Conservation (phyloP, 2,888 invertebrate species). For the Amblyjoppa fuscipennis region DNA sequence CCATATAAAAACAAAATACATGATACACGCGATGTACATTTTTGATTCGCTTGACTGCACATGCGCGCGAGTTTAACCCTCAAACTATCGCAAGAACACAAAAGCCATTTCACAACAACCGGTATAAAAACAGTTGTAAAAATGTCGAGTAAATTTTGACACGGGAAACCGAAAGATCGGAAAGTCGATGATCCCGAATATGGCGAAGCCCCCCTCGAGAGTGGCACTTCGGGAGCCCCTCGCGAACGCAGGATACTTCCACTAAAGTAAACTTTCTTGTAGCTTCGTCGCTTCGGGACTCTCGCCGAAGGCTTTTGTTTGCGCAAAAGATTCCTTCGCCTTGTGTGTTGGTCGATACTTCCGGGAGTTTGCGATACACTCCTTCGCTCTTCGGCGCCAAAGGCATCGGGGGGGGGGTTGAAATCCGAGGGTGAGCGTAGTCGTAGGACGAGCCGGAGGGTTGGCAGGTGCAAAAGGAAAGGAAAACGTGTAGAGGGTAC, state of each 20-base stretch:
- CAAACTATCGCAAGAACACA: no score
- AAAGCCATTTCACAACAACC: no score
- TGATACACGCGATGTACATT: no score
- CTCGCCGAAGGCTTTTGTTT: conserved; percentile 28
- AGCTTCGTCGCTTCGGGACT: neutral
- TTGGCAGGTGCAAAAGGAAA: conserved; percentile 56
- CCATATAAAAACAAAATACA: no score
- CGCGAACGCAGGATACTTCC: neutral
- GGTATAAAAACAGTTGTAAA: neutral
- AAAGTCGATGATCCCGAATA: neutral
- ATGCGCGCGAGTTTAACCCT: no score
- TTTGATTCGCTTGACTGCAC: no score
- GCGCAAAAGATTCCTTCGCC: conserved; percentile 43
- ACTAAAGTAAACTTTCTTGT: neutral
- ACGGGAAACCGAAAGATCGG: no score
- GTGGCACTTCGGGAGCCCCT: neutral
- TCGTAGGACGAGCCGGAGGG: neutral
- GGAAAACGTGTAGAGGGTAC: conserved; percentile 48
- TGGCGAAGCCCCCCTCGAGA: neutral
- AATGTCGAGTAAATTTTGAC: neutral
- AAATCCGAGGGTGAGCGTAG: conserved; percentile 29
- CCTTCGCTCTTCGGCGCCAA: conserved; percentile 14
- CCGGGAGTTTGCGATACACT: conserved; percentile 58
- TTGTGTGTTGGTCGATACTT: conserved; percentile 46
- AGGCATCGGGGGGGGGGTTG: no score